Evolutionary conservation across 2,888 invertebrate species (phyloP).

Genomic region (Anoplius nigerrimus): DNA sequence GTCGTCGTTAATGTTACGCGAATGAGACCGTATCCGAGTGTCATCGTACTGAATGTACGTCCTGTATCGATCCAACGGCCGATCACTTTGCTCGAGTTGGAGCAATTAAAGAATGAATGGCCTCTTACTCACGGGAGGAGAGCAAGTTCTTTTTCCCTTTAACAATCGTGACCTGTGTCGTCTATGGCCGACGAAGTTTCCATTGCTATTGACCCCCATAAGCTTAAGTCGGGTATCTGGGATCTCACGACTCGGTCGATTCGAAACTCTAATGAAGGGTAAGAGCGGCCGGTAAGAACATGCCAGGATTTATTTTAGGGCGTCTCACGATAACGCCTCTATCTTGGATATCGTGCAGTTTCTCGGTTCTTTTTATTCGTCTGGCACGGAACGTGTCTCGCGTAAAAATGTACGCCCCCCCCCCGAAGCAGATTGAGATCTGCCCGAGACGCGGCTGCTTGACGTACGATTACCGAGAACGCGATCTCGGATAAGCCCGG

Average conservation of each 20-base stretch:
- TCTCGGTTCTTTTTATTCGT: conserved; percentile 24
- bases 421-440: too few relatives aligned
- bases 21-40: too few relatives aligned
- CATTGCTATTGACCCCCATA: not conserved
- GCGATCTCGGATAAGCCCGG: too few relatives aligned
- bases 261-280: conserved; percentile 11
- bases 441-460: too few relatives aligned
- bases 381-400: conserved; percentile 39
- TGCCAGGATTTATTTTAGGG: conserved; percentile 36
- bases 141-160: conserved; percentile 1
- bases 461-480: too few relatives aligned
- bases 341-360: conserved; percentile 29
- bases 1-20: too few relatives aligned
- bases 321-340: conserved; percentile 34
- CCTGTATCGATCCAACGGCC: too few relatives aligned
- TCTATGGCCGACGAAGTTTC: not conserved
- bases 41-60: too few relatives aligned
- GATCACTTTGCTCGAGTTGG: too few relatives aligned
- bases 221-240: conserved; percentile 18
- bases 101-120: too few relatives aligned
- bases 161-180: not conserved
- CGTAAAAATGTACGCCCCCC: conserved; percentile 7
- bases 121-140: too few relatives aligned
- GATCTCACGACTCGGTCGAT: conserved; percentile 18
- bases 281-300: conserved; percentile 22